These are phyloP conservation scores for Sardinella longiceps DNA, from an alignment of 2,797 vertebrate species.

Conservation along the genomic window DNA sequence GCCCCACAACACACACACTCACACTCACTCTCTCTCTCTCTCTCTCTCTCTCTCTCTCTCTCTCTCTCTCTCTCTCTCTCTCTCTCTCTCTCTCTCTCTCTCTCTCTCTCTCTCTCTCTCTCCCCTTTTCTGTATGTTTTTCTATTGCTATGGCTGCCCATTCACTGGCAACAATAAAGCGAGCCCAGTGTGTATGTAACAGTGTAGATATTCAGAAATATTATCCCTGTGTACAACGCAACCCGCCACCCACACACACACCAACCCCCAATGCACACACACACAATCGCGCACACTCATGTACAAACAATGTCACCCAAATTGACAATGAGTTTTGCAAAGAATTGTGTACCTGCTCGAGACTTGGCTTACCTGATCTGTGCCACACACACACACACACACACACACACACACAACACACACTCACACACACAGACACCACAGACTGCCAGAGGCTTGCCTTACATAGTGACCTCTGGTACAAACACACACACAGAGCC, in stretches of 20 bases:
- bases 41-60: slow-evolving; percentile 28
- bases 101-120: slow-evolving; percentile 39
- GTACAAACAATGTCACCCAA: not conserved
- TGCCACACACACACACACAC: slow-evolving; percentile 9
- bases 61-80: not conserved
- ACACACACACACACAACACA: slow-evolving; percentile 30
- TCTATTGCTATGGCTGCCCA: slow-evolving; percentile 54
- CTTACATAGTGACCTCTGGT: slow-evolving; percentile 41
- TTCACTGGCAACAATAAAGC: slow-evolving; percentile 35
- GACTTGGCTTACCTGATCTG: slow-evolving; percentile 45
- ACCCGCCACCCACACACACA: not conserved
- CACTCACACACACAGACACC: slow-evolving; percentile 7
- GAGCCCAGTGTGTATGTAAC: slow-evolving; percentile 50
- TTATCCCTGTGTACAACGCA: slow-evolving; percentile 31
- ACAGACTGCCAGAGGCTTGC: slow-evolving; percentile 36
- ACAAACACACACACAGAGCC: slow-evolving; percentile 11
- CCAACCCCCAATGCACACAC: not conserved
- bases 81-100: not conserved
- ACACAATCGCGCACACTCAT: not conserved
- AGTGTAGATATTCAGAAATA: slow-evolving; percentile 61
- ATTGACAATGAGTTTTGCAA: slow-evolving; percentile 44
- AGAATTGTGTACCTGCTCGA: slow-evolving; percentile 7
- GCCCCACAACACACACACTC: slow-evolving; percentile 43
- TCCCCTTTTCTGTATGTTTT: slow-evolving; percentile 34
- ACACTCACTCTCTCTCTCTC: not conserved